Percentiles rank a stretch among this genome's conserved stretches.
Evolutionary conservation across 2,797 vertebrate genomes (phyloP).

Genomic region (Hozukius guyotensis): DNA sequence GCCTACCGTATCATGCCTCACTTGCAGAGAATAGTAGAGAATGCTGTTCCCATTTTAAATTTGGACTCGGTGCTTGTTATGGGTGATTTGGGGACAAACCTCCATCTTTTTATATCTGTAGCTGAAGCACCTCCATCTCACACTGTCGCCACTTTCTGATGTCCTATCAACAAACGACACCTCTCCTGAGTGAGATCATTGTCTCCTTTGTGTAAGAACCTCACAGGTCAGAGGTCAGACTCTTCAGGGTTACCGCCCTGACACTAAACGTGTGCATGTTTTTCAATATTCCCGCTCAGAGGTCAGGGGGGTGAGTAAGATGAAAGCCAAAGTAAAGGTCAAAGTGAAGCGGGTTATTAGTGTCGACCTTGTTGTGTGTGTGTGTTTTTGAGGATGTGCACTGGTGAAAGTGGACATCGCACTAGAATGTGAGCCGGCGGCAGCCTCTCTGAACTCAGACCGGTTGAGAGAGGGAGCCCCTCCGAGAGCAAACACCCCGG

Average conservation of each 20-base stretch:
- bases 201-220: conserved; percentile 14
- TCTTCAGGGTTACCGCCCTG: conserved; percentile 9
- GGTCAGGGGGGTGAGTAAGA: conserved; percentile 39
- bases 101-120: background rate
- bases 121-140: background rate
- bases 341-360: conserved; percentile 19
- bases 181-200: background rate
- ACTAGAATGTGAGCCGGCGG: conserved; percentile 30
- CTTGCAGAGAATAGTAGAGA: conserved; percentile 45
- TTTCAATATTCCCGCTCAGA: conserved; percentile 24
- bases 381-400: conserved; percentile 5
- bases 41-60: conserved; percentile 27
- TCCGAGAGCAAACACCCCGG: conserved; percentile 44
- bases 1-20: conserved; percentile 32
- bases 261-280: conserved; percentile 31
- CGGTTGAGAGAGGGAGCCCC: conserved; percentile 4
- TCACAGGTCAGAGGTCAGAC: conserved; percentile 42
- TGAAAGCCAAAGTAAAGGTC: conserved; percentile 52
- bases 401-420: conserved; percentile 26
- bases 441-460: conserved; percentile 27
- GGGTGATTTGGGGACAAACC: background rate
- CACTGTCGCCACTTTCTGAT: background rate
- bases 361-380: background rate
- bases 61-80: background rate
- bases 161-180: background rate